Evolutionary conservation across 2,113 vertebrate species (phyloP), one percentile per base, ranked within the genome.

Genomic region (Gracilinanus agilis): DNA sequence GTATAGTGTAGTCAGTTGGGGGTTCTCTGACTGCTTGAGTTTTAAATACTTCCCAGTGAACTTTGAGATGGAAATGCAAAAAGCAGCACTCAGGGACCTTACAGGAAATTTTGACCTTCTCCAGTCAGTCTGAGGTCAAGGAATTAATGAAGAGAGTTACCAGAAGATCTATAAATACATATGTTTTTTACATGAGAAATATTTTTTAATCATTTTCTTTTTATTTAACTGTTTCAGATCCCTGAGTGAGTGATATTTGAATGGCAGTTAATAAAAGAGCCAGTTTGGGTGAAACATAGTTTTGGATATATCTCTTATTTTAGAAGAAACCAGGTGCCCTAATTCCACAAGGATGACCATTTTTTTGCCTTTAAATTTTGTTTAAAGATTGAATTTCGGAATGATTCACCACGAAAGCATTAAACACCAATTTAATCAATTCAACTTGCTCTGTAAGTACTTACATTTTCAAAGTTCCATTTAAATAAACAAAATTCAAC

Each of bases 81-180:
- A 98, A 98, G 95, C 94, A 97, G 93, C 96, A 92, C 95, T 96
- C 94, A 88, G 94, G 95, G 54, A 95, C 95, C 97, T 98, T 98
- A 98, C 96, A 96, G 94, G 96, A 98, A 98, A 98, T 97, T 95
- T 97, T 97, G 96, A 98, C 95, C 96, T 97, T 97, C 95, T 94
- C 92, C 0, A 94, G 97, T 97, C 98, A 98, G 53, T 92, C 90
- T 97, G 93, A 98, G 92, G 97, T 97, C 97, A 98, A 98, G 97
- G 97, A 98, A 98, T 98, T 98, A 98, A 98, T 98, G 89, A 90
- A 94, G 93, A 97, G 98, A 98, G 97, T 98, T 98, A 97, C 96
- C 96, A 97, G 97, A 97, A 98, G 96, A 98, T 98, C 98, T 97
- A 98, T 98, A 98, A 98, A 98, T 97, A 97, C 95, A 97, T 92